Base-by-base conservation (phyloP, 2,888 invertebrate genomes). In the Harpalus rufipes region DNA sequence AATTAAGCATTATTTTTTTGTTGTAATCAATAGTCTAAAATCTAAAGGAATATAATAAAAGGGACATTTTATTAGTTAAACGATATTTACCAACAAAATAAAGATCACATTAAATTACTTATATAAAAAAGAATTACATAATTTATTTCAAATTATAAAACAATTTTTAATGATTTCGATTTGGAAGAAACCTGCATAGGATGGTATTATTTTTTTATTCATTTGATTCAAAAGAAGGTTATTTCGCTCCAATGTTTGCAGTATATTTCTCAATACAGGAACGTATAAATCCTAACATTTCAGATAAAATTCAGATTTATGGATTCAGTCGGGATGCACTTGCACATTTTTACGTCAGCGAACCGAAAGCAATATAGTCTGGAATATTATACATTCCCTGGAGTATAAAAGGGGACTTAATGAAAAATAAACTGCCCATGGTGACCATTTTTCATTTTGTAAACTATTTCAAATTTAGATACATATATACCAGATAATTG, bases 231-330 rank as follows among this genome's bases (percentile, higher is more conserved):
- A 32, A 68, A 51, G 10, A 51, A 68, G 14, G 14, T 39, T 68
- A 68, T 68, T 68, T 32, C 32, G 68, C 14, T 68, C 39, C 39
- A n/a, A 14, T 39, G 68, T 68, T 63, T 63, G 12, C 5, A 0
- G 44, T 41, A 68, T 68, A 68, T 68, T 41, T 74, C 44, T 74
- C 72, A 44, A 44, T 44, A 51, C 41, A 14, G n/a, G 72, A 44
- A 21, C 16, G 41, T 44, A 74, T 74, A 74, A 74, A 74, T 74
- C 72, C 51, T 44, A 44, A 74, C 21, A 44, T 74, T 74, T 44
- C 18, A 44, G 72, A 74, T 74, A 74, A 74, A 74, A 74, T 74
- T 16, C 44, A 74, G 72, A 74, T 74, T 74, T 74, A 74, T 74
- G 41, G 72, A 39, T 74, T 18, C 18, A 44, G 72, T 12, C 8